Evolutionary conservation across 2,797 vertebrate species (phyloP), one percentile per base, ranked within the genome.

Genomic region (Tangara arthus): DNA sequence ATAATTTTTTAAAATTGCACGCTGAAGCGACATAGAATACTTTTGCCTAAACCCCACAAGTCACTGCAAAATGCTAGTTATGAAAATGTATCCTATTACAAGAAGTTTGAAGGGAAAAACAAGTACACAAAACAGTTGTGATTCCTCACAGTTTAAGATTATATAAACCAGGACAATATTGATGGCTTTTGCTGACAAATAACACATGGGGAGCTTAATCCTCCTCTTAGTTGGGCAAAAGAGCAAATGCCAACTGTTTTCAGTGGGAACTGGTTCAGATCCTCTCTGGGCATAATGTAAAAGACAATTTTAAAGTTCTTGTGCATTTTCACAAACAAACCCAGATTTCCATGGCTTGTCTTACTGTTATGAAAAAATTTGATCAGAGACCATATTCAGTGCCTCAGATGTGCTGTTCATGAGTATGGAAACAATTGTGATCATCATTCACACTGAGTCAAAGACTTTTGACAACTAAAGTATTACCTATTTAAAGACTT

Each of bases 131-230:
- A 95, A 26, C 76, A 89, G 87, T 92, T 83, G 69, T 32, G 44
- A 83, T 84, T 86, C 41, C 87, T 94, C 75, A 93, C 28, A 87
- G 55, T 69, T 85, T 75, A 80, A 15, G 21, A 52, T 89, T 63
- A 52, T 79, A 53, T 83, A 90, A 81, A 84, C 32, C 21, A 83
- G 50, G 55, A 78, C 50, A 89, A 76, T 81, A 82, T 39, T 60
- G 68, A 75, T 35, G 44, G 72, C 30, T 83, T 92, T 55, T 69
- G 52, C n/a, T 90, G 85, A 94, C 61, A 92, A 71, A 75, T 44
- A 93, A 83, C 80, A 94, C 52, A 92, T 88, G 69, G 66, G 24
- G 56, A 86, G 18, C 63, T 78, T 83, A 91, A 79, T 83, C 39
- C 59, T 59, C 21, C 50, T 66, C 55, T 72, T 63, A 49, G 22